Base-by-base conservation (phyloP, 2,797 vertebrate species). In the Rhodeus uyekii region DNA sequence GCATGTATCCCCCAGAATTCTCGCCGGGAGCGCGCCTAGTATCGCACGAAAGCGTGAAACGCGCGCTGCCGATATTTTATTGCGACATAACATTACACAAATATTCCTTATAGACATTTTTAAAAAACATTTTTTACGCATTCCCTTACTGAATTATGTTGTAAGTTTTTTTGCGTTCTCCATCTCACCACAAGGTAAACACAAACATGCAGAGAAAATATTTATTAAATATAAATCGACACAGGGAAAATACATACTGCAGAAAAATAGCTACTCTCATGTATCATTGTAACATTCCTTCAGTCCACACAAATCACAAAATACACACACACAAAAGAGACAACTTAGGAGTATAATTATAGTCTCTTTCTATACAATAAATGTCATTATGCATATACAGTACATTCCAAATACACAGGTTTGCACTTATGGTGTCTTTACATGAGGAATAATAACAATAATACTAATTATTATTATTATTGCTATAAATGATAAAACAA, bases 371-470 rank as follows among this genome's bases (percentile, higher is more conserved):
- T 65, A 73, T 77, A 48, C 67, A 82, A 53, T 87, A 65, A 53
- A 81, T 65, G 34, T 48, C 19, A 38, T 85, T 84, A 82, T 55
- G 38, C 65, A 84, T 89, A 90, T 84, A 91, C 84, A 89, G 88
- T 91, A 77, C 13, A 60, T 86, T 87, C 44, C 80, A 78, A 85
- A 88, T 90, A 88, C 88, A 93, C 87, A 92, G 83, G 85, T 92
- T 95, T 94, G 93, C 94, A 95, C 94, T 94, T 95, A 83, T 84
- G 93, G 92, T 91, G 90, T 87, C 77, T 84, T 67, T 71, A 86
- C 68, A 84, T 87, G 58, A 24, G 46, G 72, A 77, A 34, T 34
- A 27, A 75, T 48, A 72, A 74, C 0, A 64, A 86, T 85, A 86
- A n/a, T 14, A 6, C 34, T 24, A 50, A 8, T 6, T n/a, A 24